These are phyloP conservation scores for Eidolon helvum DNA, from an alignment of 2,113 vertebrate genomes.

Conservation along the genomic window DNA sequence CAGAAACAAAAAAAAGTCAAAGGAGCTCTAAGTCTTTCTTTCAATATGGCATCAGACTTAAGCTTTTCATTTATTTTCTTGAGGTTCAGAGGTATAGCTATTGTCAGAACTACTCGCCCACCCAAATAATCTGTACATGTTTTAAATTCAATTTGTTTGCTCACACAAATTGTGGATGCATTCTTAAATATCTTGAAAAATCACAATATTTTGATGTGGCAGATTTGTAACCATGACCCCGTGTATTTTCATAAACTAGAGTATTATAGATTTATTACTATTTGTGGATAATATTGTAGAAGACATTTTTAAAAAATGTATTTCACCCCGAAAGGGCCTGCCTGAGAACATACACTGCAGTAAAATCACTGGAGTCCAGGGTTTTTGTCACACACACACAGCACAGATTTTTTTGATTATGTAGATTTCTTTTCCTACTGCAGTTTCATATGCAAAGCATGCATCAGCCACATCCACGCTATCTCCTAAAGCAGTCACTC, in stretches of 20 bases:
- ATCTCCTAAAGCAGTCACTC: constrained; percentile 91
- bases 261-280: constrained; percentile 68
- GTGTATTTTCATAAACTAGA: constrained; percentile 67
- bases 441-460: constrained; percentile 93
- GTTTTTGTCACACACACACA: constrained; percentile 81
- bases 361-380: constrained; percentile 76
- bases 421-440: constrained; percentile 87
- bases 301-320: constrained; percentile 18
- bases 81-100: constrained; percentile 65
- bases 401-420: constrained; percentile 90
- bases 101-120: constrained; percentile 37
- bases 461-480: constrained; percentile 88
- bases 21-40: constrained; percentile 71
- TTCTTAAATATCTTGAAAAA: background rate
- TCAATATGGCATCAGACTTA: constrained; percentile 56
- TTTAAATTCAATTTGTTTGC: constrained; percentile 70
- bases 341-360: constrained; percentile 73
- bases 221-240: constrained; percentile 25
- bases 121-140: constrained; percentile 41
- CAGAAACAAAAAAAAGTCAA: constrained; percentile 69
- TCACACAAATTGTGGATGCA: constrained; percentile 56
- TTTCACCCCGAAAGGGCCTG: constrained; percentile 74
- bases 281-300: constrained; percentile 67
- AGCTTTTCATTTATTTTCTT: constrained; percentile 75
- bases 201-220: constrained; percentile 37